Evolutionary conservation across 2,888 invertebrate genomes (phyloP).

Genomic region (Bellardia pandia): DNA sequence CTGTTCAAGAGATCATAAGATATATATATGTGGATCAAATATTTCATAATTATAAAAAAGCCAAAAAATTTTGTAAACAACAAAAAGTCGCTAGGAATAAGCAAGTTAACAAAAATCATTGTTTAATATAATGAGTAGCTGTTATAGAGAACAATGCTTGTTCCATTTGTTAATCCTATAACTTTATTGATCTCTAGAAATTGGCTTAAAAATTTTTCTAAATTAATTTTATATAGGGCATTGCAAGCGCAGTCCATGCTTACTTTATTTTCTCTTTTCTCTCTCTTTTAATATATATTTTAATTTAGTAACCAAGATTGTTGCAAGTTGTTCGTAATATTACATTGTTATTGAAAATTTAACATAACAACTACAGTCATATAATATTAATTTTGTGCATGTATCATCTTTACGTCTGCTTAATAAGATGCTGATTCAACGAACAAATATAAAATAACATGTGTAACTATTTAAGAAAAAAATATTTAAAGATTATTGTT

Average conservation of each 20-base stretch:
- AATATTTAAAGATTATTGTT: neutral
- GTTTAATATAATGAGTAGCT: too few species aligned
- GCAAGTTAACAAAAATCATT: too few species aligned
- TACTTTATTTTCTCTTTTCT: neutral
- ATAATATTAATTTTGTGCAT: constrained; percentile 56
- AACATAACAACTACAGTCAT: constrained; percentile 46
- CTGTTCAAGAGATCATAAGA: neutral
- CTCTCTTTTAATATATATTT: neutral
- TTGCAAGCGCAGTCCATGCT: too few species aligned
- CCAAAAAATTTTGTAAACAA: too few species aligned
- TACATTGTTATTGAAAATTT: constrained; percentile 21
- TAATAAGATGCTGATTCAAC: neutral
- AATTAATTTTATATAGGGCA: neutral
- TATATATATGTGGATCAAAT: too few species aligned
- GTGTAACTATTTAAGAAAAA: neutral
- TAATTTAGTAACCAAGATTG: constrained; percentile 21
- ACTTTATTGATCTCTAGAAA: too few species aligned
- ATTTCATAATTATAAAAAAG: too few species aligned
- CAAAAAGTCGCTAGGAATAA: too few species aligned
- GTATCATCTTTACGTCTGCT: constrained; percentile 40
- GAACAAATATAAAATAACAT: neutral
- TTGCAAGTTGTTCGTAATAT: constrained; percentile 22
- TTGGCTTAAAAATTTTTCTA: too few species aligned
- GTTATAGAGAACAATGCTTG: too few species aligned
- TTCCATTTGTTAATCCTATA: too few species aligned